These are phyloP conservation scores for Cartodere bifasciata DNA, from an alignment of 2,888 invertebrate genomes.

Conservation along the genomic window DNA sequence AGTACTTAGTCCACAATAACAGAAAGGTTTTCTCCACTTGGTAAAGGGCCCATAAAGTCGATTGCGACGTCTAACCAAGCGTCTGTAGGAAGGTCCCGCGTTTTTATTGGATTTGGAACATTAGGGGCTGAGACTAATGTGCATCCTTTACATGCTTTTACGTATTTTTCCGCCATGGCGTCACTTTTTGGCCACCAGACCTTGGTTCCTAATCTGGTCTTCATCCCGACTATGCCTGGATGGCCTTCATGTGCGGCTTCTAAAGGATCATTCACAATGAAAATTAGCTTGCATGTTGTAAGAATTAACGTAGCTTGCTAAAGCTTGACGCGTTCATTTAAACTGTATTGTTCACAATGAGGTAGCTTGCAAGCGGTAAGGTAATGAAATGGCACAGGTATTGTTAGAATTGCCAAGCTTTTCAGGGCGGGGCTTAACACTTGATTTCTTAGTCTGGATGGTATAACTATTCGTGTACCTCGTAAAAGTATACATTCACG, in stretches of 20 bases:
- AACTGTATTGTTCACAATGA: too few relatives aligned
- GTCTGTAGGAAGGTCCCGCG: conserved; percentile 9
- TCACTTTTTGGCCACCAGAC: conserved; percentile 11
- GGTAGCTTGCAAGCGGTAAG: too few relatives aligned
- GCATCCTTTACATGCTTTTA: conserved; percentile 11
- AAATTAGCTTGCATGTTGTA: too few relatives aligned
- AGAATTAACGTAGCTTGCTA: too few relatives aligned
- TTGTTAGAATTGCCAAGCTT: too few relatives aligned
- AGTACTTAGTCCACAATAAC: conserved; percentile 13
- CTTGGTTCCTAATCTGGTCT: conserved; percentile 9
- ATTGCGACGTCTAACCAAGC: conserved; percentile 17
- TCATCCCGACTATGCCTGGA: conserved; percentile 11
- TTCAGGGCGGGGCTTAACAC: too few relatives aligned
- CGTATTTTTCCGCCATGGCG: conserved; percentile 3
- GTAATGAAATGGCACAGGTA: too few relatives aligned
- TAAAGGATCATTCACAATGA: too few relatives aligned
- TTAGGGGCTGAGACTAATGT: conserved; percentile 12
- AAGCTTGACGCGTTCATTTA: too few relatives aligned
- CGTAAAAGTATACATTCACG: conserved; percentile 16
- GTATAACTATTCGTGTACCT: conserved; percentile 17
- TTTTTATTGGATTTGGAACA: conserved; percentile 12
- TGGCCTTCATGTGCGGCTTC: conserved; percentile 13
- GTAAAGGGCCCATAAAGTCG: conserved; percentile 20
- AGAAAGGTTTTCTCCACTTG: conserved; percentile 12
- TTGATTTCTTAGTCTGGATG: conserved; percentile 11